Evolutionary conservation across 1,140 invertebrate genomes (phyloP).

Genomic region (Phymastichus coffea): DNA sequence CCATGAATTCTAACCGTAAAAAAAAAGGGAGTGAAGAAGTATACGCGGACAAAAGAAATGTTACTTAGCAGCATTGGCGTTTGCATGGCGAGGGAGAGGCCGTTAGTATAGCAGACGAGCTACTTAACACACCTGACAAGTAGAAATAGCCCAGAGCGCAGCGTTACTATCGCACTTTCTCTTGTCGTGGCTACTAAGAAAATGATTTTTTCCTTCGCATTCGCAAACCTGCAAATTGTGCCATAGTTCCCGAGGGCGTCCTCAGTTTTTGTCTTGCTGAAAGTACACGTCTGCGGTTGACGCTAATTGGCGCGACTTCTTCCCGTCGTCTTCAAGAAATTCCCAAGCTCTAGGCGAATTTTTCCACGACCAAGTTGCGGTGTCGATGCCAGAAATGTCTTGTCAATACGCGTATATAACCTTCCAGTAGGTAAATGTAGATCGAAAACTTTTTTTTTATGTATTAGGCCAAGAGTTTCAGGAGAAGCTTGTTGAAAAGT

Average conservation of each 20-base stretch:
- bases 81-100: background rate
- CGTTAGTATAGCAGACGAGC: conserved; percentile 9
- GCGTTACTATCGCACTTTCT: too few species aligned
- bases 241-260: background rate
- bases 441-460: too few species aligned
- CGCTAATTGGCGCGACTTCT: conserved; percentile 52
- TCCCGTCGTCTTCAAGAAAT: too few species aligned
- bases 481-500: too few species aligned
- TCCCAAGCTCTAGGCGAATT: too few species aligned
- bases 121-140: conserved; percentile 13
- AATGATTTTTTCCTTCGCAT: background rate
- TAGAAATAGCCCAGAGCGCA: background rate
- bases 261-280: conserved; percentile 3
- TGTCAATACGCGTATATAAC: too few species aligned
- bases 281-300: conserved; percentile 39
- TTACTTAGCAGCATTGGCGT: too few species aligned
- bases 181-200: background rate
- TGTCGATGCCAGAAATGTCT: too few species aligned
- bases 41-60: background rate
- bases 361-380: too few species aligned
- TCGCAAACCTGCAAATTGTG: background rate
- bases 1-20: too few species aligned
- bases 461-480: too few species aligned
- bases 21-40: background rate
- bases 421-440: too few species aligned